phyloP scores from a whole-genome alignment of 2,113 vertebrate species.

The Pituophis catenifer region DNA sequence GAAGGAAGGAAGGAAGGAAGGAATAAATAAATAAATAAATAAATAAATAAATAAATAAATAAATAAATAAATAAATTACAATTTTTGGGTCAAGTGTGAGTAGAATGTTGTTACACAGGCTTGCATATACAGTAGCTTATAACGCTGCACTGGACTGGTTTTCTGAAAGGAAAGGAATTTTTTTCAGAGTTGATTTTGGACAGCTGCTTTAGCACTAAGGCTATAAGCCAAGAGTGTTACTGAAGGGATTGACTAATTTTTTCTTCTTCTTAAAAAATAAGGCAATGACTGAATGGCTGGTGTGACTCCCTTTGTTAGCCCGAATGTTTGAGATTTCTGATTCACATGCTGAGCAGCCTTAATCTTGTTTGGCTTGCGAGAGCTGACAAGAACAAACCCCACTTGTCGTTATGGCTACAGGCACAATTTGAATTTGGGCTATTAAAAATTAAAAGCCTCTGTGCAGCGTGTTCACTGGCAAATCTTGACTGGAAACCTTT shows the following conservation, averaged over 20 bases:
- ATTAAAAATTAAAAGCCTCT: constrained; percentile 16
- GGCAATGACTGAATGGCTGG: not conserved
- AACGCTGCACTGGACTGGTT: not conserved
- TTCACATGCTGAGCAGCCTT: not conserved
- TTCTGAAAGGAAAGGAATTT: not conserved
- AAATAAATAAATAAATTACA: not conserved
- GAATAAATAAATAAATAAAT: too few species aligned
- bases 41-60: too few species aligned
- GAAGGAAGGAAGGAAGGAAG: not conserved
- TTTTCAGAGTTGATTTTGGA: not conserved
- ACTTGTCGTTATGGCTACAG: not conserved
- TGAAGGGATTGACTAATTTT: rapidly evolving
- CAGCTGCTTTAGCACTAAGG: not conserved
- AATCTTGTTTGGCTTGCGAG: not conserved
- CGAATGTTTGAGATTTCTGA: constrained; percentile 10
- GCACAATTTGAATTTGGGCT: not conserved
- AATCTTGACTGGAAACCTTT: not conserved
- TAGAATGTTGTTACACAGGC: too few species aligned
- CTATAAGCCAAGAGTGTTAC: too few species aligned
- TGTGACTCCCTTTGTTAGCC: not conserved
- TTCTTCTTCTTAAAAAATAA: not conserved
- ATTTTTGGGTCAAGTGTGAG: not conserved
- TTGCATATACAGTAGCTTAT: not conserved
- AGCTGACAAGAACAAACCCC: constrained; percentile 1
- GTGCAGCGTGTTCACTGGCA: constrained; percentile 8